These are phyloP conservation scores for Thamnaconus septentrionalis DNA, from an alignment of 2,113 vertebrate genomes.

Conservation along the genomic window DNA sequence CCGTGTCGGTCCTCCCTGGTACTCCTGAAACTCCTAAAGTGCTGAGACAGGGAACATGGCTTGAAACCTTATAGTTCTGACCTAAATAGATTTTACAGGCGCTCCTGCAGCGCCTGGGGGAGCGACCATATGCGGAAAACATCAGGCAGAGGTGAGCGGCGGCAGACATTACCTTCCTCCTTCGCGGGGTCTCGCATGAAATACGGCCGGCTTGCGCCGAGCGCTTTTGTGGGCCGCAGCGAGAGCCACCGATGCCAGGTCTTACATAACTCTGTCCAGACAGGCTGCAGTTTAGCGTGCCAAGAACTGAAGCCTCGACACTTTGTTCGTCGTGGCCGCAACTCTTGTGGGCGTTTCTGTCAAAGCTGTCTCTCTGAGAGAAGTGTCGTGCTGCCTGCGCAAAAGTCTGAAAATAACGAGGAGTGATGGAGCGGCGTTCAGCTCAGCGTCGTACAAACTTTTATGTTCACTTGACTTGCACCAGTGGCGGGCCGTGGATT, in stretches of 20 bases:
- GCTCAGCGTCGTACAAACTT: too few species aligned
- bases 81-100: conserved; percentile 74
- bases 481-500: too few species aligned
- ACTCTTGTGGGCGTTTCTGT: neutral
- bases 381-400: neutral
- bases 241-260: conserved; percentile 20
- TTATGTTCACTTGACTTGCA: too few species aligned
- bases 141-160: conserved; percentile 59
- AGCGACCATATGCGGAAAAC: conserved; percentile 58
- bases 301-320: neutral
- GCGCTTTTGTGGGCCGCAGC: conserved; percentile 40
- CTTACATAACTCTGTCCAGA: conserved; percentile 47
- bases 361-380: neutral
- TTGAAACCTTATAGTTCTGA: conserved; percentile 63
- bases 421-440: conserved; percentile 5
- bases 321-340: conserved; percentile 13
- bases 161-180: conserved; percentile 40
- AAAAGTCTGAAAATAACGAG: neutral
- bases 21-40: conserved; percentile 41
- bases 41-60: conserved; percentile 57
- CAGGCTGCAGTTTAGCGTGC: conserved; percentile 14
- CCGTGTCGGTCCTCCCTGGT: neutral
- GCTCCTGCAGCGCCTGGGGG: conserved; percentile 35
- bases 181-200: conserved; percentile 36
- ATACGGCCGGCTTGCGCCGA: conserved; percentile 28